These are phyloP conservation scores for Leptobrachium ailaonicum DNA, from an alignment of 2,113 vertebrate genomes.

Conservation along the genomic window DNA sequence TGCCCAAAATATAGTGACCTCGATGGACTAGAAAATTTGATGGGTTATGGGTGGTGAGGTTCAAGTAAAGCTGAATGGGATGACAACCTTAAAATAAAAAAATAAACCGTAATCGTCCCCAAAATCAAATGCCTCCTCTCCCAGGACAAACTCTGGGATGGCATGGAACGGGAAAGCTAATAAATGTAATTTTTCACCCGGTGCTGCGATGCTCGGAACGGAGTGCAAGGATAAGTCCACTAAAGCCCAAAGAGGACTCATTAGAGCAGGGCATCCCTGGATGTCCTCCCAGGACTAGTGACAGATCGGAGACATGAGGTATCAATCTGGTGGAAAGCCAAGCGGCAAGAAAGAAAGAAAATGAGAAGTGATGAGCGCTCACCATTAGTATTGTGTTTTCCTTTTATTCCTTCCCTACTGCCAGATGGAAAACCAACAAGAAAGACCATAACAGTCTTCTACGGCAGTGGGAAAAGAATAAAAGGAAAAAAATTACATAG, in stretches of 20 bases:
- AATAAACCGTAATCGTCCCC: neutral
- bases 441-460: neutral
- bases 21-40: neutral
- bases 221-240: neutral
- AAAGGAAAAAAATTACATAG: neutral
- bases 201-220: neutral
- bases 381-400: neutral
- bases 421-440: neutral
- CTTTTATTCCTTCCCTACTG: slow-evolving; percentile 16
- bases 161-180: neutral
- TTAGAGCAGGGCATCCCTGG: neutral
- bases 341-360: slow-evolving; percentile 6
- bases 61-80: neutral
- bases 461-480: neutral
- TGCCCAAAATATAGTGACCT: neutral
- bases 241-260: neutral
- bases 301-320: neutral
- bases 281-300: too few species aligned
- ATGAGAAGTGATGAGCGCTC: neutral
- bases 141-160: too few species aligned
- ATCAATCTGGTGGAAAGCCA: slow-evolving; percentile 5
- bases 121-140: neutral
- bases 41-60: neutral
- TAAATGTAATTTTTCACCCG: neutral
- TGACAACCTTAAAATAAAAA: too few species aligned